Conservation (phyloP, 2,113 vertebrate genomes). For the Podarcis raffonei region DNA sequence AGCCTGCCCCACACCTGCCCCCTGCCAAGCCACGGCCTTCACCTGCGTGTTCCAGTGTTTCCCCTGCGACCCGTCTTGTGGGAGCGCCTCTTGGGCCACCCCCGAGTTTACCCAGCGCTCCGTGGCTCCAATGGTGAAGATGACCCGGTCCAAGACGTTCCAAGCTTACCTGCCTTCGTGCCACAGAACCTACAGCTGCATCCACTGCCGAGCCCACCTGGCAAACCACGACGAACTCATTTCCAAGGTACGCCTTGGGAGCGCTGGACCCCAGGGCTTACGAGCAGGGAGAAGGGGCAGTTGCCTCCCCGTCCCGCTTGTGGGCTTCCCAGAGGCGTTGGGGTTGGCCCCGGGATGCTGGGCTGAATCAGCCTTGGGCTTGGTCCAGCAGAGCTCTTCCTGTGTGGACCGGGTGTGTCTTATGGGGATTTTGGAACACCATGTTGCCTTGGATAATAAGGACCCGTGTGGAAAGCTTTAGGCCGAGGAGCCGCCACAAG, state of each 20-base stretch:
- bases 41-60: conserved; percentile 99
- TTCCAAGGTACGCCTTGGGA: conserved; percentile 86
- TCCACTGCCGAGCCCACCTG: conserved; percentile 96
- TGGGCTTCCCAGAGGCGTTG: too few relatives aligned
- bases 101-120: conserved; percentile 82
- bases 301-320: too few relatives aligned
- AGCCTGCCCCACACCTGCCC: conserved; percentile 86
- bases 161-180: conserved; percentile 97
- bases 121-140: conserved; percentile 94
- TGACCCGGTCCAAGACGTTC: conserved; percentile 99
- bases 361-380: too few relatives aligned
- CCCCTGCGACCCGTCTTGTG: conserved; percentile 97
- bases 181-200: conserved; percentile 99
- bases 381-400: too few relatives aligned
- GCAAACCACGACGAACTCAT: conserved; percentile 99
- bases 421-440: too few relatives aligned
- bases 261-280: not conserved
- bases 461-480: too few relatives aligned
- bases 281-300: too few relatives aligned
- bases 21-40: conserved; percentile 95
- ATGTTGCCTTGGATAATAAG: too few relatives aligned
- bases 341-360: too few relatives aligned
- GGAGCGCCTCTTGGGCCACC: conserved; percentile 95
- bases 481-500: too few relatives aligned
- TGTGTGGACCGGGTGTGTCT: too few relatives aligned